A percentile compares a stretch with the other conserved stretches of the same genome.
phyloP scores from a whole-genome alignment of 2,113 vertebrate species.

The Taurulus bubalis region DNA sequence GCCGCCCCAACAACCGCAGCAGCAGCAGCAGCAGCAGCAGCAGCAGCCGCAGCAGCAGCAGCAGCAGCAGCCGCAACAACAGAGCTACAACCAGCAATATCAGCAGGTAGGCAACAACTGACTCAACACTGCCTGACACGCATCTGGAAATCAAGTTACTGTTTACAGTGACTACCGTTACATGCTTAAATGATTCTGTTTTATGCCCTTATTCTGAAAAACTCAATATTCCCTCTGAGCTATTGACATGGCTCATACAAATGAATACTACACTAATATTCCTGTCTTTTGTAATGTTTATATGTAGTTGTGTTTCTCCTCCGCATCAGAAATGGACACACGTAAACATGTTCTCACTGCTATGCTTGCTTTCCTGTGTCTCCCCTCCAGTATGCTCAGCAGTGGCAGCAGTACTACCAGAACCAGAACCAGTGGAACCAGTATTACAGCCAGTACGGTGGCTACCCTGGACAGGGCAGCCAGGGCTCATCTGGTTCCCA shows the following conservation, averaged over 20 bases:
- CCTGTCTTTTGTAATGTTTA: neutral
- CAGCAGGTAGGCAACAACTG: constrained; percentile 83
- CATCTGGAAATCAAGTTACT: neutral
- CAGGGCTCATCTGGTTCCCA: constrained; percentile 85
- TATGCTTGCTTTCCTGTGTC: constrained; percentile 1
- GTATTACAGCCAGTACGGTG: constrained; percentile 91
- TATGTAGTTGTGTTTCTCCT: too few species aligned
- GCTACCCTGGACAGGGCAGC: constrained; percentile 88
- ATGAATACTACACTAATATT: neutral
- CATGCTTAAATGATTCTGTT: neutral
- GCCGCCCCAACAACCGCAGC: constrained; percentile 75
- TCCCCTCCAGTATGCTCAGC: constrained; percentile 88
- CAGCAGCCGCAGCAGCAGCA: constrained; percentile 75
- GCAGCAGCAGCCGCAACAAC: constrained; percentile 78
- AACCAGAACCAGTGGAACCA: constrained; percentile 95
- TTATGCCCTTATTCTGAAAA: neutral
- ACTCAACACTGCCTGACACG: neutral
- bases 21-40: constrained; percentile 68
- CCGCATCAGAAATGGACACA: neutral
- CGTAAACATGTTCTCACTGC: neutral
- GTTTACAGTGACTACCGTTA: neutral
- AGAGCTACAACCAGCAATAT: constrained; percentile 91
- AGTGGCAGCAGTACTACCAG: constrained; percentile 96
- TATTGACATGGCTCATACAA: neutral
- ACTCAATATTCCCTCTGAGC: neutral